Conservation (phyloP, 2,888 invertebrate species). For the Tenthredo livida region DNA sequence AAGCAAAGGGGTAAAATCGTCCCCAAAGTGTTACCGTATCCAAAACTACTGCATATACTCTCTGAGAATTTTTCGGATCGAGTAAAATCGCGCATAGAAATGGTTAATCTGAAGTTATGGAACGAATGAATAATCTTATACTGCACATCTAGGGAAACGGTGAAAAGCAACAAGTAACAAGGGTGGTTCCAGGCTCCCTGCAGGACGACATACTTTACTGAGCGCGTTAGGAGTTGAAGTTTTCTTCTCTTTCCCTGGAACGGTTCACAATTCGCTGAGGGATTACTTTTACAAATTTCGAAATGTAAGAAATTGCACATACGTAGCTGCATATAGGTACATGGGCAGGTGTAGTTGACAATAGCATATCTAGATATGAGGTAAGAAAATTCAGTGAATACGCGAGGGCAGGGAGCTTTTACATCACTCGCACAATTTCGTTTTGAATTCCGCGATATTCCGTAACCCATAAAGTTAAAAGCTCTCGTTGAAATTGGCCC, state of each 20-base stretch:
- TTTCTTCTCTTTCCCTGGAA: neutral
- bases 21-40: neutral
- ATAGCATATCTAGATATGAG: neutral
- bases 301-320: neutral
- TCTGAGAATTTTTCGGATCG: neutral
- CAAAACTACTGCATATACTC: neutral
- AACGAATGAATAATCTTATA: conserved; percentile 43
- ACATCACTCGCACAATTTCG: neutral
- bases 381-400: neutral
- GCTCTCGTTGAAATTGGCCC: conserved; percentile 38
- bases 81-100: neutral
- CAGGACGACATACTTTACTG: neutral
- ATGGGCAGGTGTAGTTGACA: neutral
- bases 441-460: neutral
- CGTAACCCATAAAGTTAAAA: conserved; percentile 39
- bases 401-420: neutral
- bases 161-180: conserved; percentile 48
- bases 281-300: neutral
- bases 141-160: conserved; percentile 25
- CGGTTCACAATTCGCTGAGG: neutral
- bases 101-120: conserved; percentile 44
- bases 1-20: neutral
- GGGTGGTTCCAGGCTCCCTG: conserved; percentile 10
- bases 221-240: neutral
- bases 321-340: neutral